A percentile compares a stretch with the other conserved stretches of the same genome.
Conservation (phyloP, 2,113 vertebrate genomes). For the Tragulus kanchil region DNA sequence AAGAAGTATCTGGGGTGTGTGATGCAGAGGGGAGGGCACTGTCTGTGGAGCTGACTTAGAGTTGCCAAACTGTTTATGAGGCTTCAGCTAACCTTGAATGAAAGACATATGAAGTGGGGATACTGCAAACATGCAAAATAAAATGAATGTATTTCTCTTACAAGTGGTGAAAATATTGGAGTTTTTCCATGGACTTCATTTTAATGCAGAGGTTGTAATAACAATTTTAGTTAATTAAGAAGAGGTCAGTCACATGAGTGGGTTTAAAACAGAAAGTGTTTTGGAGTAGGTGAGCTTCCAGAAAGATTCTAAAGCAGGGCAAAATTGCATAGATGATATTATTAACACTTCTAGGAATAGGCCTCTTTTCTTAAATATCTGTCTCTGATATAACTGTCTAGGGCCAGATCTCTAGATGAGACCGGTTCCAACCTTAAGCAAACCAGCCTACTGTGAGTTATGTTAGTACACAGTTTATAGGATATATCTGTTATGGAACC, state of each 20-base stretch:
- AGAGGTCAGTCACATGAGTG: background rate
- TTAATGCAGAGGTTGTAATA: slow-evolving; percentile 3
- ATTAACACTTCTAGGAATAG: background rate
- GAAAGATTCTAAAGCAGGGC: slow-evolving; percentile 35
- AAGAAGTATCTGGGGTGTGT: background rate
- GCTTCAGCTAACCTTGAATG: background rate
- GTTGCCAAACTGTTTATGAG: background rate
- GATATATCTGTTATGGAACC: background rate
- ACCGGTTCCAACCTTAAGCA: background rate
- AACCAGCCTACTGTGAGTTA: background rate
- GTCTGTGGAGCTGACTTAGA: background rate
- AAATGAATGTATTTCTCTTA: background rate
- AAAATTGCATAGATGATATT: background rate
- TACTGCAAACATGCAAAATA: background rate
- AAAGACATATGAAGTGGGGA: background rate
- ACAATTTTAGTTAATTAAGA: slow-evolving; percentile 19
- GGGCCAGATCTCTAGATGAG: background rate
- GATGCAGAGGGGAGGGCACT: background rate
- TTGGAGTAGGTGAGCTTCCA: background rate
- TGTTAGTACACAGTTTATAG: background rate
- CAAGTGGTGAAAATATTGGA: background rate
- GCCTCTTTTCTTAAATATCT: background rate
- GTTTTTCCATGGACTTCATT: slow-evolving; percentile 17
- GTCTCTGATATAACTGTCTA: background rate
- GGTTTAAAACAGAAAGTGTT: slow-evolving; percentile 41